Evolutionary conservation across 2,888 invertebrate species (phyloP), one percentile per base, ranked within the genome.

Genomic region (Parnassius orleans): DNA sequence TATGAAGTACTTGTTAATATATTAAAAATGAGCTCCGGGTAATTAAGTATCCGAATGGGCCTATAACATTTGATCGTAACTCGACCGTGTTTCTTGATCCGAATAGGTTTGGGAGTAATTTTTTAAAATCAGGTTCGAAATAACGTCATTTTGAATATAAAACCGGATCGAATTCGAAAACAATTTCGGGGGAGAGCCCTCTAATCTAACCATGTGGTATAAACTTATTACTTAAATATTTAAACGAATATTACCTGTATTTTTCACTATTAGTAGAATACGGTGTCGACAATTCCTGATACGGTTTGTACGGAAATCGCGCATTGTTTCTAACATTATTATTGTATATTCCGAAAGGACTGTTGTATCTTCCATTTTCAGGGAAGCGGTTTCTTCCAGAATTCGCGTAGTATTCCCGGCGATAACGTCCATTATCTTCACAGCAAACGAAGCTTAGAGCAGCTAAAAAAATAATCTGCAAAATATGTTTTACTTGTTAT

Each of bases 361-460:
- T 77, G 68, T 72, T 70, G 69, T 86, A 86, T 15, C 73, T 73
- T 10, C 83, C 84, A 56, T 83, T 78, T 19, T 73, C 64, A n/a
- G 65, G 71, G 10, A 75, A 76, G 9, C 69, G 74, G 69, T 90
- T 89, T 60, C 74, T 73, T 2, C 88, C 87, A 52, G 85, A 83
- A 53, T 84, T 77, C 1, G 77, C 80, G 57, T 87, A 80, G 19
- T 71, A 53, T 46, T 79, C 80, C 52, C 92, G 87, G 5, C 80
- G 87, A 73, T 93, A 93, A 56, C 85, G 82, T 0, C 93, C 93
- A 64, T 90, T 86, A 44, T 90, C 81, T 54, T 81, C 78, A 72
- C 63, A 53, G 24, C 56, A 59, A 58, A 78, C 77, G 65, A 77
- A 72, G 68, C 72, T 71, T 64, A 84, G 64, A 57, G 74, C 77